These are phyloP conservation scores for Apteryx owenii DNA, from an alignment of 2,113 vertebrate genomes.

Conservation along the genomic window DNA sequence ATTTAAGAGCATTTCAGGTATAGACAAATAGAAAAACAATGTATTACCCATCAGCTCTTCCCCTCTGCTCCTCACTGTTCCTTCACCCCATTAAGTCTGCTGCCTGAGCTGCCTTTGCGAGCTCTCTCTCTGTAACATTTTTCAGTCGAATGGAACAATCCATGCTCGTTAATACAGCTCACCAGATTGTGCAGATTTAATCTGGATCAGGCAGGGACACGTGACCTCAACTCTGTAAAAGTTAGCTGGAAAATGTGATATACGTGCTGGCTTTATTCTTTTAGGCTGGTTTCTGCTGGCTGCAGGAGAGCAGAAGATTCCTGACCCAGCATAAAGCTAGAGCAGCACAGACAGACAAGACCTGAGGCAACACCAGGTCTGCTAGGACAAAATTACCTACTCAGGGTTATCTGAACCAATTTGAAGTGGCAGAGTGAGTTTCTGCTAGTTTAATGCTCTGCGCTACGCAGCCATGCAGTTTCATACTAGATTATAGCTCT, in stretches of 20 bases:
- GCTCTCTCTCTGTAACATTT: neutral
- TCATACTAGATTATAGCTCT: neutral
- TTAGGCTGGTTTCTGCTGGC: neutral
- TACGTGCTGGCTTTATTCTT: neutral
- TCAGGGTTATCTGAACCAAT: conserved; percentile 8
- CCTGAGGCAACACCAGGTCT: neutral
- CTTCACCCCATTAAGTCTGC: neutral
- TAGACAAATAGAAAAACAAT: neutral
- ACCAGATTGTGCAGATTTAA: neutral
- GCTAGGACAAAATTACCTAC: neutral
- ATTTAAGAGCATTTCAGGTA: neutral
- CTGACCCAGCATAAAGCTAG: neutral
- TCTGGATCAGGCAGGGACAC: neutral
- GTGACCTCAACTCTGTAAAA: neutral
- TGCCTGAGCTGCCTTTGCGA: neutral
- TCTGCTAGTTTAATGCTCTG: neutral
- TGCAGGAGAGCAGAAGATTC: neutral
- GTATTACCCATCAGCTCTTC: neutral
- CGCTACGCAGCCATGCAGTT: neutral
- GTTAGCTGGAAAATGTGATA: neutral
- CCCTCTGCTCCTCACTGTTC: neutral
- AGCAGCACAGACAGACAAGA: neutral
- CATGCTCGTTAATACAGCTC: neutral
- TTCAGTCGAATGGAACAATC: neutral
- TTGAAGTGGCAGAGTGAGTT: neutral